Evolutionary conservation across 2,113 vertebrate species (phyloP), one percentile per base, ranked within the genome.

Genomic region (Lophura nycthemera): DNA sequence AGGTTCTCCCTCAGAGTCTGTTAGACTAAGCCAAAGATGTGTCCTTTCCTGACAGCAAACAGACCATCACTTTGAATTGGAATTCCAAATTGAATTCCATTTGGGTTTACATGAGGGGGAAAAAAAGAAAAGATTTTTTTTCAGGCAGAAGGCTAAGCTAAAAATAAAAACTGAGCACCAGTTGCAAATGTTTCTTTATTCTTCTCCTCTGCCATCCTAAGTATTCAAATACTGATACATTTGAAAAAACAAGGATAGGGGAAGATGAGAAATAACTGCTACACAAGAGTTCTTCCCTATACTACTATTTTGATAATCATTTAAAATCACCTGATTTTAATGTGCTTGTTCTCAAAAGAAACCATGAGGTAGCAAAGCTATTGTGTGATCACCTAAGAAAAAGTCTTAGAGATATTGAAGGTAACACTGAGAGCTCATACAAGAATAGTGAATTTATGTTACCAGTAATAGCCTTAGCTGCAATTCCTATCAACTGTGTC

Each of bases 91-190:
- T n/a, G 79, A 17, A 4, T 83, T 86, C 24, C 7, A 36, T 64
- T 80, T 65, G 11, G 3, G 3, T 32, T 83, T 65, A 32, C 52
- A 70, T 50, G 17, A 16, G 2, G 27, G 8, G 27, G 52, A 69
- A 40, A 38, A 47, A 20, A 1, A 2, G 0, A 8, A n/a, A n/a
- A n/a, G n/a, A n/a, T n/a, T 3, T 3, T 6, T 52, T 8, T 56
- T 78, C 11, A 63, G 8, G 5, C 32, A 38, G 21, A 77, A 73
- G 6, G 38, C 13, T 47, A 70, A 47, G 8, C 3, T 59, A 85
- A 91, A 84, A 84, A n/a, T 54, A 16, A 79, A 65, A 75, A 48
- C 10, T 50, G 12, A 64, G 8, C 3, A 13, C 3, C 19, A 48
- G 0, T 30, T 69, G 22, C 79, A 48, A 56, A 63, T 36, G 5